phyloP scores from a whole-genome alignment of 2,113 vertebrate species.

The Tympanuchus pallidicinctus region DNA sequence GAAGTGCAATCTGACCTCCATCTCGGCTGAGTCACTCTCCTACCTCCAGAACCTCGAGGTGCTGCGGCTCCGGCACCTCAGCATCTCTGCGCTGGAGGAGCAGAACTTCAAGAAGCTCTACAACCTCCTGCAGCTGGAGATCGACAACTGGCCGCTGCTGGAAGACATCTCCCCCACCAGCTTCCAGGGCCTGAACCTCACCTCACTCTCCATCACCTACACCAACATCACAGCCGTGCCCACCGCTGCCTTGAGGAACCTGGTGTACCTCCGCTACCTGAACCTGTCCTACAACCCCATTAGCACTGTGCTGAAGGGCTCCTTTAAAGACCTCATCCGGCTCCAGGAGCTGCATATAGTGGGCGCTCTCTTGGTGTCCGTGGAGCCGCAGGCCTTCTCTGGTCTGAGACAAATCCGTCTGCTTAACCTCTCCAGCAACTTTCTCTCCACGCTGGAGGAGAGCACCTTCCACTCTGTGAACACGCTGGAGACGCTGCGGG shows the following conservation, averaged over 20 bases:
- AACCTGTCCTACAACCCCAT: constrained; percentile 97
- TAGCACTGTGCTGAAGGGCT: constrained; percentile 88
- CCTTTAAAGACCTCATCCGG: constrained; percentile 90
- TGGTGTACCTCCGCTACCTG: constrained; percentile 90
- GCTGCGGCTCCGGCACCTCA: constrained; percentile 91
- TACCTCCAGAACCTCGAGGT: constrained; percentile 89
- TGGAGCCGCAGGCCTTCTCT: constrained; percentile 90
- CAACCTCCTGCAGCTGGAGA: constrained; percentile 89
- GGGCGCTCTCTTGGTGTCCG: constrained; percentile 82
- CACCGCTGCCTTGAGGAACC: constrained; percentile 87
- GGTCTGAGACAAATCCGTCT: constrained; percentile 92
- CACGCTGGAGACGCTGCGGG: constrained; percentile 90
- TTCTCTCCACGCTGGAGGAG: constrained; percentile 91
- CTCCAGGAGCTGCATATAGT: constrained; percentile 95
- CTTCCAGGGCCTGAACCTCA: constrained; percentile 94
- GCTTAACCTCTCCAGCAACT: constrained; percentile 93
- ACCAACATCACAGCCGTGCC: constrained; percentile 96
- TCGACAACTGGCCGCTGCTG: constrained; percentile 93
- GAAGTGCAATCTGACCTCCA: constrained; percentile 93
- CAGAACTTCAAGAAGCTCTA: constrained; percentile 91
- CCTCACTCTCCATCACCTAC: constrained; percentile 93
- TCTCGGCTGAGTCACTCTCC: constrained; percentile 91
- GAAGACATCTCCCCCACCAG: constrained; percentile 90
- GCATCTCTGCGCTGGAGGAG: constrained; percentile 88
- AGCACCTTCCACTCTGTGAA: constrained; percentile 93